Base-by-base conservation (phyloP, 2,113 vertebrate species). In the Romanogobio albipinnatus region DNA sequence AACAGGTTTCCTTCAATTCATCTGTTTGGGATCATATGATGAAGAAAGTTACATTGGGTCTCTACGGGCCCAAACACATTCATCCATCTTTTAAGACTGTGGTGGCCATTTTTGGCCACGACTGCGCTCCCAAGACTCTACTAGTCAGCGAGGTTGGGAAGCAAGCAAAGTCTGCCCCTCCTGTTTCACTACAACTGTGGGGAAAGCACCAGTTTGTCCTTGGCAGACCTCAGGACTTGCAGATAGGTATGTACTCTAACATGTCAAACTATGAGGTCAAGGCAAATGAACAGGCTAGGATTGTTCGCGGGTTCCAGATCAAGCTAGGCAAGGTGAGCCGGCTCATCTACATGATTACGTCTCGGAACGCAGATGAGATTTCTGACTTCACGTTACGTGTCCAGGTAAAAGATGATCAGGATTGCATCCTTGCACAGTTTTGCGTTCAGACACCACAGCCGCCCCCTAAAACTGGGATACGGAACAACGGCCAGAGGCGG, bases 1-100 rank as follows among this genome's bases (percentile, higher is more conserved):
- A 95, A 2, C 93, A 89, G 56, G 89, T 97, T 43, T 91, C 93
- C 26, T 95, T 94, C 87, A 96, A 96, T 33, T 92, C 92, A 26
- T 98, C 95, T 0, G 96, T 99, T 22, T 99, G 98, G 98, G 96
- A 99, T 82, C 95, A 97, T 58, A 95, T 99, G 87, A 90, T 93
- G 80, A 98, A 98, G 86, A 97, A 95, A 80, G 89, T 99, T 61
- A 99, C 97, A 0, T 90, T 99, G 70, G 98, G 97, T 0, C 94
- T 99, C 2, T 99, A 99, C 0, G 98, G 98, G 51, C 98, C 98
- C 43, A 98, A 98, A 62, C 97, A 99, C 91, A 97, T 99, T 58
- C 98, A 99, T 84, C 98, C 98, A 0, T 96, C 97, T 19, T 99
- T 99, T 88, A 99, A 97, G 90, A 95, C 97, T 0, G 98, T 99